Conservation (phyloP, 2,113 vertebrate genomes). For the Ameiurus melas region DNA sequence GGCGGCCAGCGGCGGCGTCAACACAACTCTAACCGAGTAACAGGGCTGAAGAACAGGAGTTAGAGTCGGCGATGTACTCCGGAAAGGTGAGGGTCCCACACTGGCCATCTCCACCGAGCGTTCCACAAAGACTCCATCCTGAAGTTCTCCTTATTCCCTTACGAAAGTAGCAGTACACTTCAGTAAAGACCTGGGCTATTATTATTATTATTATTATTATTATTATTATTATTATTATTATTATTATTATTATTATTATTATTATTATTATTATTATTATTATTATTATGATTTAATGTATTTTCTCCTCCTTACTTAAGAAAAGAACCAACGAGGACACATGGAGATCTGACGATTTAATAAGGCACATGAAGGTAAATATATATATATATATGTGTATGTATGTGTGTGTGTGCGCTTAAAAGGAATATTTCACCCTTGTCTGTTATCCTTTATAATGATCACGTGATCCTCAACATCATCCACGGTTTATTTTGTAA, state of each 20-base stretch:
- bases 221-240: not conserved
- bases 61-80: constrained; percentile 60
- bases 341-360: constrained; percentile 89
- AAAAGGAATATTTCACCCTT: too few relatives aligned
- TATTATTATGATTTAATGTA: too few relatives aligned
- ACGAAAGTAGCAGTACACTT: not conserved
- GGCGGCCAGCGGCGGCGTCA: constrained; percentile 56
- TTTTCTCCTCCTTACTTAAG: constrained; percentile 66
- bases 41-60: not conserved
- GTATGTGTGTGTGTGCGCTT: constrained; percentile 1
- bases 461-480: too few relatives aligned
- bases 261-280: not conserved
- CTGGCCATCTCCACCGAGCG: not conserved
- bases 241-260: not conserved
- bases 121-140: not conserved
- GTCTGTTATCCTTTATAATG: too few relatives aligned
- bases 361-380: constrained; percentile 79
- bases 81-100: constrained; percentile 64
- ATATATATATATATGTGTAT: constrained; percentile 26
- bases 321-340: constrained; percentile 90
- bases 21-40: constrained; percentile 33
- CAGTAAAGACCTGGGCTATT: not conserved
- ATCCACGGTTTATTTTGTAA: too few relatives aligned
- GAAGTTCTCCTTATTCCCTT: not conserved
- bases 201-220: too few relatives aligned